phyloP scores from a whole-genome alignment of 2,113 vertebrate genomes.

The Falco punctatus region DNA sequence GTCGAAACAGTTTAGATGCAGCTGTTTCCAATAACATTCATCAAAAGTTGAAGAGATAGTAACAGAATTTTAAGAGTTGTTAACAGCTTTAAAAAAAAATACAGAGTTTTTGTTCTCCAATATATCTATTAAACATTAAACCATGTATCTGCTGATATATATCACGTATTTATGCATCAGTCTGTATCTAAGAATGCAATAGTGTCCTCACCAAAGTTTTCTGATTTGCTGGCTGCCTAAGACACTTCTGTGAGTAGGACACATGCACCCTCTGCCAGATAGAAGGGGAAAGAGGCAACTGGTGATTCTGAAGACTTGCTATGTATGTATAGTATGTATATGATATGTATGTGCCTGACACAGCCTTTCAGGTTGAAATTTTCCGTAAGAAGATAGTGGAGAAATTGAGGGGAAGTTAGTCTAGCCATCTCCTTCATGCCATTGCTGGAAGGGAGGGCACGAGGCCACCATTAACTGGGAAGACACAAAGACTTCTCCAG shows the following conservation, averaged over 20 bases:
- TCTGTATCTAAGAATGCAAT: neutral
- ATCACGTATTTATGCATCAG: neutral
- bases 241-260: neutral
- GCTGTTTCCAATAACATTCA: neutral
- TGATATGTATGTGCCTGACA: neutral
- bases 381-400: neutral
- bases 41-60: neutral
- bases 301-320: neutral
- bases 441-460: neutral
- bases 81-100: neutral
- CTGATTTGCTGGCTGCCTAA: neutral
- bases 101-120: neutral
- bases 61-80: neutral
- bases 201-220: fast-evolving
- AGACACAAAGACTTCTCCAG: neutral
- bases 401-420: neutral
- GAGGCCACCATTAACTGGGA: neutral
- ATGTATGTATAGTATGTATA: fast-evolving
- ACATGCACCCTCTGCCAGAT: neutral
- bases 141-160: neutral
- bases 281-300: neutral
- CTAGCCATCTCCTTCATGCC: neutral
- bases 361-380: neutral
- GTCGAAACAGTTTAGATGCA: neutral
- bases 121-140: neutral